Percentiles rank a stretch among this genome's conserved stretches.
phyloP scores from a whole-genome alignment of 2,113 vertebrate genomes.

The Grammomys dolichurus region DNA sequence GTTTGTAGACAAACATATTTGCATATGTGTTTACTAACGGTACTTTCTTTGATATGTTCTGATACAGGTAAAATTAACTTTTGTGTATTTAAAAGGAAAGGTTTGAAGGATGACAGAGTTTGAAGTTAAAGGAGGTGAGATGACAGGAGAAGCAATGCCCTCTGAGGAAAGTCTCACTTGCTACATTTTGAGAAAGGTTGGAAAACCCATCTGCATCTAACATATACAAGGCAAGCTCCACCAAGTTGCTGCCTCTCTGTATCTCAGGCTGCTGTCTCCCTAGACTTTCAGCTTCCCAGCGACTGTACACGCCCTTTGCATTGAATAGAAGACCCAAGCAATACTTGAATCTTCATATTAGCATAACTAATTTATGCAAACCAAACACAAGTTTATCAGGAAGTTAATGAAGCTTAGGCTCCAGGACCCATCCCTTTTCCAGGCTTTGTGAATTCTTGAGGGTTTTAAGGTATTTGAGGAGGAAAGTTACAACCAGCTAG shows the following conservation, averaged over 20 bases:
- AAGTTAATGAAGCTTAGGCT: background rate
- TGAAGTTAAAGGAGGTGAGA: background rate
- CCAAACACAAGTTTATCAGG: background rate
- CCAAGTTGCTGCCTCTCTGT: background rate
- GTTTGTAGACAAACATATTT: background rate
- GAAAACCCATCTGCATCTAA: background rate
- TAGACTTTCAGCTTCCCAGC: background rate
- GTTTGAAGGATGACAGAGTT: background rate
- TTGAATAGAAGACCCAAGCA: background rate
- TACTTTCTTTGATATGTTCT: background rate
- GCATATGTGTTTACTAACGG: background rate
- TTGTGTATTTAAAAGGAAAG: background rate
- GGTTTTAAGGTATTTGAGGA: background rate
- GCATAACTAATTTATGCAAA: background rate
- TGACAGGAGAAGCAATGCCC: background rate
- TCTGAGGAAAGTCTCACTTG: background rate
- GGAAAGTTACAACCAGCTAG: background rate
- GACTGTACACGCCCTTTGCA: background rate
- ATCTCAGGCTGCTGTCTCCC: no score
- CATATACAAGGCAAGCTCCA: background rate
- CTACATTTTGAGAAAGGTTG: background rate
- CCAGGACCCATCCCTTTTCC: accelerated
- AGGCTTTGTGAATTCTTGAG: background rate
- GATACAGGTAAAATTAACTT: background rate
- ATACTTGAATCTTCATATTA: background rate